phyloP scores from a whole-genome alignment of 2,888 invertebrate species.

The Bimastos eiseni region DNA sequence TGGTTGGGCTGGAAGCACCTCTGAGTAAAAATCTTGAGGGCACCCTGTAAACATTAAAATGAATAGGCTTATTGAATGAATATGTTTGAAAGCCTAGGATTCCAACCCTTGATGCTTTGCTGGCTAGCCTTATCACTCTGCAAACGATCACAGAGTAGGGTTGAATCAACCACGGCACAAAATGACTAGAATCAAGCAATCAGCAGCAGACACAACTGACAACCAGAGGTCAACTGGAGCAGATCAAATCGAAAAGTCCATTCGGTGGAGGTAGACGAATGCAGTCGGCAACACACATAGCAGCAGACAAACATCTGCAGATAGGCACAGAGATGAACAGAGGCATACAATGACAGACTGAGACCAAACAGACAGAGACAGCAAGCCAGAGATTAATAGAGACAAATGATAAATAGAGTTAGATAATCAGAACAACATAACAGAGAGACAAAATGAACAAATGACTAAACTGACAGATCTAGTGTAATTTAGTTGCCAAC shows the following conservation, averaged over 20 bases:
- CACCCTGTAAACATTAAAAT: no score
- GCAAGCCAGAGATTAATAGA: background rate
- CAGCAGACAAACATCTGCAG: background rate
- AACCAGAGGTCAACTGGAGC: background rate
- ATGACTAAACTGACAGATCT: no score
- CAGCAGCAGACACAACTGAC: background rate
- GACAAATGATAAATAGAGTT: background rate
- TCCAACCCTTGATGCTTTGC: background rate
- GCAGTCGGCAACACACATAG: background rate
- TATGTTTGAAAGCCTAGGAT: background rate
- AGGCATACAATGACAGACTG: background rate
- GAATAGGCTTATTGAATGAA: background rate
- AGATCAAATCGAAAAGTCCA: background rate
- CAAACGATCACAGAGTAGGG: no score
- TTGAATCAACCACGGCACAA: background rate
- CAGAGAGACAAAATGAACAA: background rate
- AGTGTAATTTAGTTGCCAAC: no score
- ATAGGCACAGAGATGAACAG: background rate
- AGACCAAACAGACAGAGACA: background rate
- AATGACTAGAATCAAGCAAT: background rate
- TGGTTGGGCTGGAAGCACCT: no score
- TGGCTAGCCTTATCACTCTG: no score
- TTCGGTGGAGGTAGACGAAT: background rate
- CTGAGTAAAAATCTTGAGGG: no score
- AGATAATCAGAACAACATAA: background rate